Base-by-base conservation (phyloP, 1,140 invertebrate genomes). In the Lanistes nyassanus region DNA sequence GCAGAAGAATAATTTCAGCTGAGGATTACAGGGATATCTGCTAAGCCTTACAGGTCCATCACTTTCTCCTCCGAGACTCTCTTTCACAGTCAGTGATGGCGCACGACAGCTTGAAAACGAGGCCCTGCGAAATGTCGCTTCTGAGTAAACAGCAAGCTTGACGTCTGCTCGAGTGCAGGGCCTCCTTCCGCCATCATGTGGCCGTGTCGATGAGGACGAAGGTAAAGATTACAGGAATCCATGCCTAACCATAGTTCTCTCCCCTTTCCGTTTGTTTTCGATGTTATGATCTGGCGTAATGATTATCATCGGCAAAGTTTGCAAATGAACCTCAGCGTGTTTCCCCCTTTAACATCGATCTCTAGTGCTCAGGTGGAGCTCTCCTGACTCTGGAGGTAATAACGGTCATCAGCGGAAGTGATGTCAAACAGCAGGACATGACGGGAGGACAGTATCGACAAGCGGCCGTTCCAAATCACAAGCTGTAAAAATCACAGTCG, bases 391-490 rank as follows among this genome's bases (percentile, higher is more conserved):
- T 55, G 70, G 70, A 72, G 70, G 56, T 72, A 72, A 72, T 72
- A 72, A 72, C 70, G 70, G 70, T 72, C 70, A 72, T 72, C 70
- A 72, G 70, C 70, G 70, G 70, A 72, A 60, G 70, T 72, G 70
- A 72, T 72, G 70, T 72, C 70, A 72, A 72, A 72, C 70, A 72
- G 70, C 21, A 34, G 36, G 70, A 72, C 70, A 37, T 29, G 70
- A 56, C 70, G 55, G 70, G 70, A 34, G 70, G 21, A 13, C 34
- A 23, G 3, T 62, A 58, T 58, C 42, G 55, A 56, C 55, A 72
- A 36, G 55, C 34, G 16, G 19, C 26, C 29, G 68, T 51, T 55
- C 39, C 70, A 72, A 72, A 72, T 72, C 70, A 72, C 70, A 72
- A 72, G 70, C 70, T 72, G 70, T 37, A 72, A 62, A 72, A 62